Evolutionary conservation across 1,140 invertebrate genomes (phyloP).

Genomic region (Apocrypta bakeri): DNA sequence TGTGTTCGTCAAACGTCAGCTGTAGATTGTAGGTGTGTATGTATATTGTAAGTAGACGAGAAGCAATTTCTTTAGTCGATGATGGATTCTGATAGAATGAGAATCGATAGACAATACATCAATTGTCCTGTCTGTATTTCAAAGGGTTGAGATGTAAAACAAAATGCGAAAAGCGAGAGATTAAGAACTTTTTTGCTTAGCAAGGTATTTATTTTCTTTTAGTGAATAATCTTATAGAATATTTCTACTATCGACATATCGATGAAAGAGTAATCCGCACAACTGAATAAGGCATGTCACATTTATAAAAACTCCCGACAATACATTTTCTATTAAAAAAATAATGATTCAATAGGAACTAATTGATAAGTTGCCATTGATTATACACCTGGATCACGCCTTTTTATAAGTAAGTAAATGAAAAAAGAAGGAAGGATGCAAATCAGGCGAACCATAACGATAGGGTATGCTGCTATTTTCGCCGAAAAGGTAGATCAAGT

Average conservation of each 20-base stretch:
- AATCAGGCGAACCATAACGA: constrained; percentile 5
- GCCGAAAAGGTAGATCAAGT: constrained; percentile 20
- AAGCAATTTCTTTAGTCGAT: not conserved
- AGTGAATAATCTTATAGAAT: too few relatives aligned
- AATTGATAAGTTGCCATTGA: constrained; percentile 36
- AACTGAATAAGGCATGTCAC: not conserved
- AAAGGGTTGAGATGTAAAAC: too few relatives aligned
- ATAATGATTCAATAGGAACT: constrained; percentile 50
- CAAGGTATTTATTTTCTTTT: too few relatives aligned
- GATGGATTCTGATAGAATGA: not conserved
- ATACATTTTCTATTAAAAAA: constrained; percentile 59
- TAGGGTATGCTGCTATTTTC: not conserved
- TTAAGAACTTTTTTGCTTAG: too few relatives aligned
- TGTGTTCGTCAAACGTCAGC: constrained; percentile 18
- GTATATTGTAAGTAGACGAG: not conserved
- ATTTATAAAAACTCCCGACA: too few relatives aligned
- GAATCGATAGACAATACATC: too few relatives aligned
- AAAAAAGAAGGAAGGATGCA: not conserved
- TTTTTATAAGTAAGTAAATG: too few relatives aligned
- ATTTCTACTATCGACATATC: too few relatives aligned
- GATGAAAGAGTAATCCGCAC: too few relatives aligned
- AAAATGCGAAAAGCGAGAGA: too few relatives aligned
- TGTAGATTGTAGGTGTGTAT: not conserved
- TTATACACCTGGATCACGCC: not conserved
- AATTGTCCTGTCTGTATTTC: too few relatives aligned